A percentile compares a stretch with the other conserved stretches of the same genome.
These are phyloP conservation scores for Drosophila stalkeri DNA, from an alignment of 2,888 invertebrate genomes.

Conservation along the genomic window DNA sequence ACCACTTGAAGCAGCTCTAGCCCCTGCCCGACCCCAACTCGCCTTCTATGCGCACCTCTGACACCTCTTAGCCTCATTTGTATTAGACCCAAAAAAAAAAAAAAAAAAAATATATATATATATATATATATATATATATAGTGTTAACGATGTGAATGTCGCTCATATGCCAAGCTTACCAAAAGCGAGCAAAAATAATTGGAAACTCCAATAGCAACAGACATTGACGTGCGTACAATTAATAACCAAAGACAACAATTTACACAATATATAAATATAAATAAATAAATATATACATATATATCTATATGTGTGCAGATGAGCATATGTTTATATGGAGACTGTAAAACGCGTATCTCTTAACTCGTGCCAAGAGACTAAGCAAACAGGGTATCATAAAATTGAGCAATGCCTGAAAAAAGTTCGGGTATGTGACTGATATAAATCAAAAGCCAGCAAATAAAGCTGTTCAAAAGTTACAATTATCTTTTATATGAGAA, in stretches of 20 bases:
- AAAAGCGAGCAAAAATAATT: conserved; percentile 50
- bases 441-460: not conserved
- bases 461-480: not conserved
- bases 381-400: conserved; percentile 3
- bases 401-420: not conserved
- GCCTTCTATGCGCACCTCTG: too few species aligned
- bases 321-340: not conserved
- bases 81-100: conserved; percentile 6
- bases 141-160: conserved; percentile 39
- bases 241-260: conserved; percentile 41
- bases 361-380: not conserved
- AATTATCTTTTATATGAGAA: not conserved
- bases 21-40: not conserved
- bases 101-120: too few species aligned
- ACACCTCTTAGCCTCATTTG: conserved; percentile 9
- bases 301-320: not conserved
- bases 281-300: not conserved
- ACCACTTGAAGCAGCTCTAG: conserved; percentile 3
- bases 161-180: conserved; percentile 15
- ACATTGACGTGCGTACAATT: conserved; percentile 41
- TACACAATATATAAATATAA: not conserved
- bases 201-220: conserved; percentile 37
- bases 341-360: not conserved
- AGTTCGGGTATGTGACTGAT: not conserved
- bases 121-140: too few species aligned